Evolutionary conservation across 2,888 invertebrate species (phyloP).

Genomic region (Drosophila borborema): DNA sequence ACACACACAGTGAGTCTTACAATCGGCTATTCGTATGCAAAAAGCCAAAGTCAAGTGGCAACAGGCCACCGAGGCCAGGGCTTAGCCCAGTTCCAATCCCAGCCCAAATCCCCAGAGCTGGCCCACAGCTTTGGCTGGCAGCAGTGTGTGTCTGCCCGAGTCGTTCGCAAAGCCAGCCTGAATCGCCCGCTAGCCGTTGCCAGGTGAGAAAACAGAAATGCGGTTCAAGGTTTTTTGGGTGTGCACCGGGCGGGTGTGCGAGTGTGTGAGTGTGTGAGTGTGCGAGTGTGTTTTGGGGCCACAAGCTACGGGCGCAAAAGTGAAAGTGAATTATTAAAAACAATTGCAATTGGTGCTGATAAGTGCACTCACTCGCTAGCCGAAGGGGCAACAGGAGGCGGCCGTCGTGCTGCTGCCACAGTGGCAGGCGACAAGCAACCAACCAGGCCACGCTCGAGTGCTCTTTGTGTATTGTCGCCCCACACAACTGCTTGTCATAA

Average conservation of each 20-base stretch:
- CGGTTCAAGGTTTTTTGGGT: conserved; percentile 60
- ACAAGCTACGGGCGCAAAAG: conserved; percentile 49
- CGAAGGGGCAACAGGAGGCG: conserved; percentile 2
- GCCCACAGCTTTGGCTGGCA: conserved; percentile 22
- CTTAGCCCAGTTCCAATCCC: conserved; percentile 23
- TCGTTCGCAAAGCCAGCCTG: conserved; percentile 2
- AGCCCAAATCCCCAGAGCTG: conserved; percentile 19
- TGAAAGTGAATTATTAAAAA: conserved; percentile 73
- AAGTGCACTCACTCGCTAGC: conserved; percentile 34
- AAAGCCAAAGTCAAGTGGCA: conserved; percentile 49
- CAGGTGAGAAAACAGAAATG: conserved; percentile 47
- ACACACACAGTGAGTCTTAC: not conserved
- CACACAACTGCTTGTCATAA: conserved; percentile 26
- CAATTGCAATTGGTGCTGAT: conserved; percentile 72
- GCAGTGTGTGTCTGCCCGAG: conserved; percentile 3
- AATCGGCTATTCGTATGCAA: conserved; percentile 38
- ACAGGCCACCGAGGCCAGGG: conserved; percentile 28
- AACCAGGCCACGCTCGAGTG: conserved; percentile 43
- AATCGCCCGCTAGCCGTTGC: conserved; percentile 20
- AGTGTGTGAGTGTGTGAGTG: conserved; percentile 2
- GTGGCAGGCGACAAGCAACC: conserved; percentile 1
- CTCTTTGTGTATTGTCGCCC: conserved; percentile 35
- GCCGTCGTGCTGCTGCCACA: not conserved
- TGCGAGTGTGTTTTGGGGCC: conserved; percentile 8
- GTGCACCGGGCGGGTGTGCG: conserved; percentile 2